phyloP scores from a whole-genome alignment of 2,797 vertebrate species.

The Acanthurus leucopareius region DNA sequence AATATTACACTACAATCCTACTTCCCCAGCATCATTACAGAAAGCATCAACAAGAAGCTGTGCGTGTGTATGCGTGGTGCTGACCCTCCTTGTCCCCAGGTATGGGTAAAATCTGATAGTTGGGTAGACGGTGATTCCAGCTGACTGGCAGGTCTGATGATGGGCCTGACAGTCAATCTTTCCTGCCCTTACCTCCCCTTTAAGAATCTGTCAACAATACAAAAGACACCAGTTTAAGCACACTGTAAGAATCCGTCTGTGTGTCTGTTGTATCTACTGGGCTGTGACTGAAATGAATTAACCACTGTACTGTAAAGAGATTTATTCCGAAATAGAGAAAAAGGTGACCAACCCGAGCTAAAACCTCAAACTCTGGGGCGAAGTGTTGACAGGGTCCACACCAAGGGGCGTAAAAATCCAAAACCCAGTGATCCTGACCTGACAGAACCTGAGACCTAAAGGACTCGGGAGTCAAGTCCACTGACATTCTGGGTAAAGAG shows the following conservation, averaged over 20 bases:
- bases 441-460: conserved; percentile 90
- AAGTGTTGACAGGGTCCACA: conserved; percentile 97
- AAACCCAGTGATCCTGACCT: conserved; percentile 93
- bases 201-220: conserved; percentile 83
- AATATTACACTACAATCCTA: background rate
- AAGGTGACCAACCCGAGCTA: conserved; percentile 89
- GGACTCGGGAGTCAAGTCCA: conserved; percentile 91
- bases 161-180: conserved; percentile 96
- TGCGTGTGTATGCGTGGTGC: background rate
- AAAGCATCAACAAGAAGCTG: background rate
- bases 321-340: background rate
- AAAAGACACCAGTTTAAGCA: background rate
- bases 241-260: background rate
- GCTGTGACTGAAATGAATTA: background rate
- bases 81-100: conserved; percentile 86
- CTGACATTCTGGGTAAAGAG: conserved; percentile 89
- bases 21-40: background rate
- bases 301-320: too few species aligned
- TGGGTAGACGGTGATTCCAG: conserved; percentile 93
- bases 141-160: conserved; percentile 89
- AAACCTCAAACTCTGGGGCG: conserved; percentile 94
- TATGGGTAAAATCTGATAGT: conserved; percentile 92
- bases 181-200: conserved; percentile 93
- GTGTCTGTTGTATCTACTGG: background rate
- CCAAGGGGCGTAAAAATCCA: conserved; percentile 98